phyloP scores from a whole-genome alignment of 2,113 vertebrate species.

The Neopipo cinnamomea region DNA sequence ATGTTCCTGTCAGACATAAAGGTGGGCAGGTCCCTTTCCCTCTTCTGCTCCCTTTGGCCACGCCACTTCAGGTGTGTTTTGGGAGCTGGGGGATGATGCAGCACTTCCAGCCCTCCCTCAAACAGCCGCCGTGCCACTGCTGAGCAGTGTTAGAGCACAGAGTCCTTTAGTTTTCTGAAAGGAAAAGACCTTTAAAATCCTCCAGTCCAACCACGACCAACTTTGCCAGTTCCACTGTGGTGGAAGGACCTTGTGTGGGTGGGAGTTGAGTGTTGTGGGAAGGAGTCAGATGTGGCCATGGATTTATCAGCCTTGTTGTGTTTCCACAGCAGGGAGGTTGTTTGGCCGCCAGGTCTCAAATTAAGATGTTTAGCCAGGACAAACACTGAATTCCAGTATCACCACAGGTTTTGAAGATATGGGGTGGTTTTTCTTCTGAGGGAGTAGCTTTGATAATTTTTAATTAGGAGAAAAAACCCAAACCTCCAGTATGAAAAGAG shows the following conservation, averaged over 20 bases:
- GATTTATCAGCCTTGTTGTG: not conserved
- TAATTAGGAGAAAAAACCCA: not conserved
- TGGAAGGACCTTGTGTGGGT: not conserved
- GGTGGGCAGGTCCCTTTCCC: not conserved
- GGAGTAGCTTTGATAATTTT: not conserved
- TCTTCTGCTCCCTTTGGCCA: not conserved
- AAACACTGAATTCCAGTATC: not conserved
- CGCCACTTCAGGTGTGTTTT: not conserved
- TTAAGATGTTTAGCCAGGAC: not conserved
- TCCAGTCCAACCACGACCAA: accelerated
- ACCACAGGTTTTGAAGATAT: not conserved
- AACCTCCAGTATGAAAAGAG: not conserved
- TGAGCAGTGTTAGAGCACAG: not conserved
- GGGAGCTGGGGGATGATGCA: not conserved
- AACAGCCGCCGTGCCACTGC: not conserved
- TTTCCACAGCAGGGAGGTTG: not conserved
- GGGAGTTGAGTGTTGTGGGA: not conserved
- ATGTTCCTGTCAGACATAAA: too few species aligned
- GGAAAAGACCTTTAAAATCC: not conserved
- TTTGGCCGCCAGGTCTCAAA: not conserved
- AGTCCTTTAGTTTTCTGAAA: not conserved
- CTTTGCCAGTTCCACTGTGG: not conserved
- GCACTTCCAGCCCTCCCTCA: not conserved
- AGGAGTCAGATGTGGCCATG: not conserved
- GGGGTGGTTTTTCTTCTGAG: not conserved